Evolutionary conservation across 1,140 invertebrate genomes (phyloP).

Genomic region (Caenorhabditis tropicalis): DNA sequence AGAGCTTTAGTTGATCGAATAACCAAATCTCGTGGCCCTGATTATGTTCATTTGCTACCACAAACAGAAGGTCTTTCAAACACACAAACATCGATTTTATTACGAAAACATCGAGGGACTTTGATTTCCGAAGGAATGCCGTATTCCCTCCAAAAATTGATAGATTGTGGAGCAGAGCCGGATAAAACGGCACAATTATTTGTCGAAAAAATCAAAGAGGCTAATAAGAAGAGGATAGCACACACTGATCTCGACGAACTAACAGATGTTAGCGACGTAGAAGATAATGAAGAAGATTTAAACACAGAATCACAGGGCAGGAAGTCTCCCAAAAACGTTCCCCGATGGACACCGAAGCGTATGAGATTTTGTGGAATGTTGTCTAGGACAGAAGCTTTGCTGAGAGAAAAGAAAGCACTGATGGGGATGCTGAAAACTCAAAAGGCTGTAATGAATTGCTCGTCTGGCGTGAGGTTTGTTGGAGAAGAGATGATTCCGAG

Average conservation of each 20-base stretch:
- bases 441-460: neutral
- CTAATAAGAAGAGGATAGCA: neutral
- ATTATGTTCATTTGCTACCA: constrained; percentile 5
- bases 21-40: neutral
- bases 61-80: constrained; percentile 2
- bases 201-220: neutral
- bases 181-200: neutral
- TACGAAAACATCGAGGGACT: neutral
- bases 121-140: neutral
- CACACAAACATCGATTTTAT: constrained; percentile 7
- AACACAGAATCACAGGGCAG: neutral
- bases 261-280: neutral
- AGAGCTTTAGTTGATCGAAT: constrained; percentile 4
- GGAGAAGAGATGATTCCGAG: neutral
- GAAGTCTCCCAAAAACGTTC: neutral
- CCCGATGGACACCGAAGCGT: constrained; percentile 1
- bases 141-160: neutral
- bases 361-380: constrained; percentile 10
- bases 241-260: neutral
- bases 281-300: neutral
- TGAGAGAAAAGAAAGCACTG: neutral
- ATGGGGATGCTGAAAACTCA: constrained; percentile 9
- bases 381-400: neutral
- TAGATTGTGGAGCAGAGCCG: neutral
- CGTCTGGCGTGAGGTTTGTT: neutral